Evolutionary conservation across 1,140 invertebrate species (phyloP).

Genomic region (Ctenoplectra terminalis): DNA sequence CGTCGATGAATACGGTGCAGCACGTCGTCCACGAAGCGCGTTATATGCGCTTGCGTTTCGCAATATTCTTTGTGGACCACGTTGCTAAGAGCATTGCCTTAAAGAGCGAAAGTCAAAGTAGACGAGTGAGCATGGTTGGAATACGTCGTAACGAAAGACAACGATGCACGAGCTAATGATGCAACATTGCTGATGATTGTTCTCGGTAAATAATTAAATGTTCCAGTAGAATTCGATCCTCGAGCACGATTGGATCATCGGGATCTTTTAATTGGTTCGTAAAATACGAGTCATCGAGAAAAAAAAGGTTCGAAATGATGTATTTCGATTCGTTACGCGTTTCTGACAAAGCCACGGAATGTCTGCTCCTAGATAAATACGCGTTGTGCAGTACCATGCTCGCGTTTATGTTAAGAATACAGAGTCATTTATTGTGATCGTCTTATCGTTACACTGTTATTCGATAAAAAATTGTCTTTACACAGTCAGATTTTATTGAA

Average conservation of each 20-base stretch:
- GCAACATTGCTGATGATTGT: not conserved
- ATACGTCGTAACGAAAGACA: constrained; percentile 27
- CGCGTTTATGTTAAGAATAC: constrained; percentile 57
- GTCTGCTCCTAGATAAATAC: constrained; percentile 34
- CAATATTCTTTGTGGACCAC: constrained; percentile 49
- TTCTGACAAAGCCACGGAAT: constrained; percentile 2
- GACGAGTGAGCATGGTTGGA: constrained; percentile 34
- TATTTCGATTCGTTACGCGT: constrained; percentile 20
- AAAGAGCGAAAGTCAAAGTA: constrained; percentile 59
- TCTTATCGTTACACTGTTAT: constrained; percentile 57
- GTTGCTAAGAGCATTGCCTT: constrained; percentile 55
- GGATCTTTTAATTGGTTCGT: not conserved
- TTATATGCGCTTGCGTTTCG: constrained; percentile 39
- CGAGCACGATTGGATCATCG: not conserved
- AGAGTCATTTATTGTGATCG: constrained; percentile 58
- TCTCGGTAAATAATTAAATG: not conserved
- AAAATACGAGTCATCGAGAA: not conserved
- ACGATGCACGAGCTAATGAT: too few relatives aligned
- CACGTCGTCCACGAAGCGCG: constrained; percentile 14
- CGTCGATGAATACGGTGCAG: constrained; percentile 28
- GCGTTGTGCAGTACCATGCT: not conserved
- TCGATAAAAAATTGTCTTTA: constrained; percentile 58
- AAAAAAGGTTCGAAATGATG: not conserved
- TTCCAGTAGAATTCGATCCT: not conserved
- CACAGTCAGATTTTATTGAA: constrained; percentile 57